phyloP scores from a whole-genome alignment of 2,888 invertebrate species.

The Aphodius sticticus region DNA sequence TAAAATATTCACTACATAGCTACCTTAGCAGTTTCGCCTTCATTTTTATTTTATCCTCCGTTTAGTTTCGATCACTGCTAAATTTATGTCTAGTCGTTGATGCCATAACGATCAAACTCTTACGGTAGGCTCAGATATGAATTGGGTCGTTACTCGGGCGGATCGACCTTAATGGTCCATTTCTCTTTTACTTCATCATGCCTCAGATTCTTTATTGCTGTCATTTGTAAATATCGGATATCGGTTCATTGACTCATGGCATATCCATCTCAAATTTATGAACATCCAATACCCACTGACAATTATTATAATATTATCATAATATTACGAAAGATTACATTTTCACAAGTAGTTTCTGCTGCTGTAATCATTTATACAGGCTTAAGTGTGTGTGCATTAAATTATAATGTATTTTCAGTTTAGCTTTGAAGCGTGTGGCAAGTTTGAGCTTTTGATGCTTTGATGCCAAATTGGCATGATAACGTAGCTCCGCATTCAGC shows the following conservation, averaged over 20 bases:
- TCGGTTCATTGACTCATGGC: not conserved
- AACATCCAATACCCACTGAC: not conserved
- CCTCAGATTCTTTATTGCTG: not conserved
- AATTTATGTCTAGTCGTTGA: not conserved
- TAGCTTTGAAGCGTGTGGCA: too few relatives aligned
- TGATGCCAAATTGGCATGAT: not conserved
- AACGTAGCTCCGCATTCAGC: not conserved
- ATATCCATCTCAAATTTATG: not conserved
- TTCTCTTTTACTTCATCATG: not conserved
- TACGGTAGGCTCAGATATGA: constrained; percentile 4
- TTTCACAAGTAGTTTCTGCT: too few relatives aligned
- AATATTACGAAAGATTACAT: too few relatives aligned
- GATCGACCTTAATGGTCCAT: not conserved
- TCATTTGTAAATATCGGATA: not conserved
- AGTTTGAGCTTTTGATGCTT: not conserved
- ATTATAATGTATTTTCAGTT: too few relatives aligned
- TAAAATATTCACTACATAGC: too few relatives aligned
- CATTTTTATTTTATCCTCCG: not conserved
- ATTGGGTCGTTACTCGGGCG: not conserved
- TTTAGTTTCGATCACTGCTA: not conserved
- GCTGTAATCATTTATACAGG: too few relatives aligned
- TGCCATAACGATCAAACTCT: not conserved
- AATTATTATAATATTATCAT: not conserved
- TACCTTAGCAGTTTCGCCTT: too few relatives aligned
- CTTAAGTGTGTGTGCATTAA: too few relatives aligned